phyloP scores from a whole-genome alignment of 2,888 invertebrate species.

The Phymatocera aterrima region DNA sequence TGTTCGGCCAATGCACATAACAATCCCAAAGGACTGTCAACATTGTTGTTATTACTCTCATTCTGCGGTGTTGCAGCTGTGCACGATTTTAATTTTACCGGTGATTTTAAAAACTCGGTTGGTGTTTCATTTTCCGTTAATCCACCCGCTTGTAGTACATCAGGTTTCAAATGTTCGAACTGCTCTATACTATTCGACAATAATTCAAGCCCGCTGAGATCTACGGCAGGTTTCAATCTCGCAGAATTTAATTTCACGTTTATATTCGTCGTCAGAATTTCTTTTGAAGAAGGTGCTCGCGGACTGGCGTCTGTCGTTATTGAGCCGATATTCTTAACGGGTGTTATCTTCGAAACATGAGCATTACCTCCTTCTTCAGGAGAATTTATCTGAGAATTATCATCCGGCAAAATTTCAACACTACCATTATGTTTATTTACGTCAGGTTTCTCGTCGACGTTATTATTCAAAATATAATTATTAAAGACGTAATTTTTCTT shows the following conservation, averaged over 20 bases:
- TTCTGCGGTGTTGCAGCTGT: slow-evolving; percentile 70
- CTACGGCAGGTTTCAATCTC: slow-evolving; percentile 75
- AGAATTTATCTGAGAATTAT: not conserved
- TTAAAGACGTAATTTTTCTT: slow-evolving; percentile 44
- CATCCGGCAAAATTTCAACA: not conserved
- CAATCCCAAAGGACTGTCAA: slow-evolving; percentile 78
- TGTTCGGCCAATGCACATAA: slow-evolving; percentile 91
- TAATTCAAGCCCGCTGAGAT: slow-evolving; percentile 88
- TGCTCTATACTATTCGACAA: slow-evolving; percentile 91
- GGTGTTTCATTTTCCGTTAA: slow-evolving; percentile 65
- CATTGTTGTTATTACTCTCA: slow-evolving; percentile 74
- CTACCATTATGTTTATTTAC: not conserved
- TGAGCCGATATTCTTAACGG: not conserved
- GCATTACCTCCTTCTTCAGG: not conserved
- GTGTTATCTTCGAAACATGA: slow-evolving; percentile 12
- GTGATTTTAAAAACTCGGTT: slow-evolving; percentile 66
- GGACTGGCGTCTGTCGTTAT: not conserved
- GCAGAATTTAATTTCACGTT: slow-evolving; percentile 54
- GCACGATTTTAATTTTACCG: slow-evolving; percentile 65
- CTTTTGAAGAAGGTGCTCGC: too few species aligned
- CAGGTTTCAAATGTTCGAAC: slow-evolving; percentile 78
- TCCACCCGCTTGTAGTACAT: slow-evolving; percentile 73
- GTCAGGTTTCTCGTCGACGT: slow-evolving; percentile 1
- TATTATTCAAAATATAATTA: slow-evolving; percentile 40
- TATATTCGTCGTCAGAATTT: not conserved